phyloP scores from a whole-genome alignment of 2,113 vertebrate species.

The Petromus typicus region DNA sequence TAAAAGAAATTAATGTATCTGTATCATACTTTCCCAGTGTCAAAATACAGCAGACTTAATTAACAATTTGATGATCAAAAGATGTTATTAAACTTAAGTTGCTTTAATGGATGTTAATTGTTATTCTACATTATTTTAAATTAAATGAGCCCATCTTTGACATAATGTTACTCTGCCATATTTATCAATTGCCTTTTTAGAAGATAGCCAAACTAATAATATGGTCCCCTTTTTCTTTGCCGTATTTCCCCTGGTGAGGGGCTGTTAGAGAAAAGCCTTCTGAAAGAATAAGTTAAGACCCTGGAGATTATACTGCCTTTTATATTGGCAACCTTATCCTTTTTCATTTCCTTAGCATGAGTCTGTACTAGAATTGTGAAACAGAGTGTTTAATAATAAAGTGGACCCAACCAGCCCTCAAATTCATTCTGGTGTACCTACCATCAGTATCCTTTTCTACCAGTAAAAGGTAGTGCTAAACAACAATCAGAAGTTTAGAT shows the following conservation, averaged over 20 bases:
- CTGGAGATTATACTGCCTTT: conserved; percentile 54
- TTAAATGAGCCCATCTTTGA: conserved; percentile 49
- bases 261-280: not conserved
- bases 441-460: conserved; percentile 34
- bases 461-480: conserved; percentile 21
- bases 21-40: not conserved
- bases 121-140: conserved; percentile 55
- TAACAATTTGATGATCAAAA: conserved; percentile 15
- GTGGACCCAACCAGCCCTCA: conserved; percentile 37
- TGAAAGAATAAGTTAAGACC: conserved; percentile 57
- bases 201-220: conserved; percentile 47
- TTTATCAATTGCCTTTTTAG: conserved; percentile 61
- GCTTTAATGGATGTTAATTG: conserved; percentile 21
- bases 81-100: conserved; percentile 35
- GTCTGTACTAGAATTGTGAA: conserved; percentile 10
- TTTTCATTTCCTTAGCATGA: conserved; percentile 47
- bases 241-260: conserved; percentile 46
- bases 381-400: conserved; percentile 8
- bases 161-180: conserved; percentile 10
- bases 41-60: conserved; percentile 9
- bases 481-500: conserved; percentile 48
- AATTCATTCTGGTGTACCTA: conserved; percentile 74
- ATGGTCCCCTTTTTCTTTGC: conserved; percentile 33
- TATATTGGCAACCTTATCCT: conserved; percentile 47
- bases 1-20: conserved; percentile 29